Percentiles rank a stretch among this genome's conserved stretches.
These are phyloP conservation scores for Cepaea nemoralis DNA, from an alignment of 1,140 invertebrate species.

Conservation along the genomic window DNA sequence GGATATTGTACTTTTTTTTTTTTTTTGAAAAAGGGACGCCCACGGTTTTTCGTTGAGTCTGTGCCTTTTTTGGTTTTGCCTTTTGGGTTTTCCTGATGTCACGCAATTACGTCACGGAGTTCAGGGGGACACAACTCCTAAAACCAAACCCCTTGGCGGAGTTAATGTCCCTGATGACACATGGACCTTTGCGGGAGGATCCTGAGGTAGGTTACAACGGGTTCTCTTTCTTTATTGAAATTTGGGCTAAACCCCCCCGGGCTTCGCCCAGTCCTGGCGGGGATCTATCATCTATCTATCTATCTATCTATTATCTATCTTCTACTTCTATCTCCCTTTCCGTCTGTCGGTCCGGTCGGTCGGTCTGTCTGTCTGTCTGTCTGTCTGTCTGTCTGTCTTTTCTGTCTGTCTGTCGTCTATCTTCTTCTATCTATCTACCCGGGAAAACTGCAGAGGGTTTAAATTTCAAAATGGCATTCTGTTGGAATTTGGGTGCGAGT, in stretches of 20 bases:
- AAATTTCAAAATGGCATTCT: too few relatives aligned
- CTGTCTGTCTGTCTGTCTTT: background rate
- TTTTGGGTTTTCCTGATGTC: conserved; percentile 76
- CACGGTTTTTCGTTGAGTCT: conserved; percentile 85
- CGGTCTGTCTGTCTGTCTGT: background rate
- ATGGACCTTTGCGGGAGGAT: conserved; percentile 63
- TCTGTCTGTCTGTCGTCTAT: too few relatives aligned
- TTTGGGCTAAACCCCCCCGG: too few relatives aligned
- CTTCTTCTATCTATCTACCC: too few relatives aligned
- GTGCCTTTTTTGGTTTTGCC: conserved; percentile 75
- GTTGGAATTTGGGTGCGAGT: too few relatives aligned
- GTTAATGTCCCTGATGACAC: conserved; percentile 73
- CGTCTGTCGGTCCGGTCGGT: background rate
- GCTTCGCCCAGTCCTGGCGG: too few relatives aligned
- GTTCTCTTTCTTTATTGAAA: too few relatives aligned
- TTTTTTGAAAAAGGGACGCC: conserved; percentile 82
- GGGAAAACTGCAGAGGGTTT: too few relatives aligned
- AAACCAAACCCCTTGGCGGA: conserved; percentile 75
- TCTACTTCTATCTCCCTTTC: background rate
- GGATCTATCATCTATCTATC: background rate
- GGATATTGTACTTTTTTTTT: too few relatives aligned
- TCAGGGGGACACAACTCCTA: conserved; percentile 82
- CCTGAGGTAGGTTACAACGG: conserved; percentile 53
- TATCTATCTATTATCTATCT: background rate
- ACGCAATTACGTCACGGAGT: conserved; percentile 79